phyloP scores from a whole-genome alignment of 2,113 vertebrate genomes.

The Hyla sarda region DNA sequence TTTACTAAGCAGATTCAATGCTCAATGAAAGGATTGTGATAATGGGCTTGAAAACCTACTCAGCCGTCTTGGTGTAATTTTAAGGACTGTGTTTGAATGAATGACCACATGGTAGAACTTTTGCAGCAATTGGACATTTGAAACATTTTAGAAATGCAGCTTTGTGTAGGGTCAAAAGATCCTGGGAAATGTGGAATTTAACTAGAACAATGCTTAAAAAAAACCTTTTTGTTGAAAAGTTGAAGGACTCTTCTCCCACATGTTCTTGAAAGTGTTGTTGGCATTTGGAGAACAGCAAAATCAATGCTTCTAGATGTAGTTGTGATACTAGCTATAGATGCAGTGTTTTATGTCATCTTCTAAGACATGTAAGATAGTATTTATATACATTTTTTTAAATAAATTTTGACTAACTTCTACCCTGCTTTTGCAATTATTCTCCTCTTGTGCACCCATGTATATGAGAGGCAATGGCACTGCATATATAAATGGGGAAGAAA shows the following conservation, averaged over 20 bases:
- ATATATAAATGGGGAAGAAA: neutral
- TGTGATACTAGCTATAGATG: neutral
- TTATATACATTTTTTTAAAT: neutral
- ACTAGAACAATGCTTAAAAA: conserved; percentile 43
- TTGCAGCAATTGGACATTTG: neutral
- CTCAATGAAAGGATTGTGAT: neutral
- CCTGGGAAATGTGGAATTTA: conserved; percentile 49
- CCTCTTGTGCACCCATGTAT: neutral
- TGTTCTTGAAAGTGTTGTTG: neutral
- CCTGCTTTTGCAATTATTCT: neutral
- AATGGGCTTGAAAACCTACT: neutral
- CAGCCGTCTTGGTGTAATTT: neutral
- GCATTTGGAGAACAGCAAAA: neutral
- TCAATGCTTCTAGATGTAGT: neutral
- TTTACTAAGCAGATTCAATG: neutral
- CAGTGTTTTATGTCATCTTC: neutral
- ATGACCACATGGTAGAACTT: conserved; percentile 8
- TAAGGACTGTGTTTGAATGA: neutral
- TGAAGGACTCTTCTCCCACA: conserved; percentile 7
- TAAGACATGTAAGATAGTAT: neutral
- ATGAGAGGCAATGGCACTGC: neutral
- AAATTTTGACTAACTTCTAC: too few species aligned
- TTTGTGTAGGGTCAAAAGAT: conserved; percentile 46
- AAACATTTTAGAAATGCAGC: conserved; percentile 29
- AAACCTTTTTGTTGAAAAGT: neutral